These are phyloP conservation scores for Prionchulus punctatus DNA, from an alignment of 2,888 invertebrate genomes.

Conservation along the genomic window DNA sequence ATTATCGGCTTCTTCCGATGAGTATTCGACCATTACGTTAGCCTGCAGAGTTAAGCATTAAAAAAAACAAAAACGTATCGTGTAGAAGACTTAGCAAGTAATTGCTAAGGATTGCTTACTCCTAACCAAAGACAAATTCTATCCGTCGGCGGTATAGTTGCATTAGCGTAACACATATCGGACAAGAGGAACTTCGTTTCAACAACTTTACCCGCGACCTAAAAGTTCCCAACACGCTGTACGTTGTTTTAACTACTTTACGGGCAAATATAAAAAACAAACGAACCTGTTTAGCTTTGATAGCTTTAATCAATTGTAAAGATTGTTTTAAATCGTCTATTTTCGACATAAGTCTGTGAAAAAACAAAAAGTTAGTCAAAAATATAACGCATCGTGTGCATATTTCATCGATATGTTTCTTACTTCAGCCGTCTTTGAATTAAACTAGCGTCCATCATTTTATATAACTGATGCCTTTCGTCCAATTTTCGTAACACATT, in stretches of 20 bases:
- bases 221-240: slow-evolving; percentile 6
- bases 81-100: neutral
- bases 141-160: slow-evolving; percentile 69
- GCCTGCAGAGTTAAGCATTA: no score
- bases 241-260: no score
- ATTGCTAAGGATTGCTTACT: slow-evolving; percentile 33
- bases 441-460: slow-evolving; percentile 87
- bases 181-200: slow-evolving; percentile 79
- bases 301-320: slow-evolving; percentile 71
- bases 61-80: no score
- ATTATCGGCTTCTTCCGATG: slow-evolving; percentile 69
- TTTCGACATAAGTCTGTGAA: slow-evolving; percentile 58
- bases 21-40: slow-evolving; percentile 93
- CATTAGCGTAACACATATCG: slow-evolving; percentile 74
- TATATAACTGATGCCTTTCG: slow-evolving; percentile 86
- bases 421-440: slow-evolving; percentile 61
- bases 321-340: slow-evolving; percentile 85
- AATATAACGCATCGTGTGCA: no score
- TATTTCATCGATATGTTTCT: slow-evolving; percentile 16
- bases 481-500: slow-evolving; percentile 68
- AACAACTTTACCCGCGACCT: slow-evolving; percentile 47
- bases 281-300: slow-evolving; percentile 53
- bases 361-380: no score
- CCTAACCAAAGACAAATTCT: slow-evolving; percentile 56
- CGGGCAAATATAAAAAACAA: neutral